Conservation (phyloP, 2,888 invertebrate species). For the Nephrotoma appendiculata region DNA sequence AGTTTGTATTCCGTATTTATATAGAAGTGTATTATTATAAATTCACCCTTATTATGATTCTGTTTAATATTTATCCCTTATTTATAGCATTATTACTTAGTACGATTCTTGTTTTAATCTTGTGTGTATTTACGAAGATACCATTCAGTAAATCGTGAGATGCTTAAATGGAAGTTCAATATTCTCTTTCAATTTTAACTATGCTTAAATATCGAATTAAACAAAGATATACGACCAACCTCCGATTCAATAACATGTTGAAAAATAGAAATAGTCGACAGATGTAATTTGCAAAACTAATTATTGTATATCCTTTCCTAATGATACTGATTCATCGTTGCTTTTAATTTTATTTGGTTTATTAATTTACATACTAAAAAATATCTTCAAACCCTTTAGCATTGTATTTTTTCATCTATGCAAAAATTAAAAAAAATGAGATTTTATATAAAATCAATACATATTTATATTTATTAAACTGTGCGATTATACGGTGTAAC, state of each 20-base stretch:
- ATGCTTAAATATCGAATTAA: not conserved
- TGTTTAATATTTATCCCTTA: not conserved
- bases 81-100: not conserved
- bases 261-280: not conserved
- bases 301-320: not conserved
- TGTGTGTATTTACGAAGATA: not conserved
- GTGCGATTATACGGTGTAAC: no score
- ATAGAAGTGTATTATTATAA: not conserved
- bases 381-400: no score
- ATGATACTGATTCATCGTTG: no score
- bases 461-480: no score
- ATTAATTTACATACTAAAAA: no score
- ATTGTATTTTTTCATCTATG: no score
- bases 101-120: not conserved
- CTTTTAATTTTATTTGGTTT: no score
- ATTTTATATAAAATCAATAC: no score
- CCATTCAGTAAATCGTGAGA: not conserved
- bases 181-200: not conserved
- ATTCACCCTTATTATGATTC: not conserved
- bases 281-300: not conserved
- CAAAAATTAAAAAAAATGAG: no score
- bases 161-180: not conserved
- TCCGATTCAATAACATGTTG: not conserved
- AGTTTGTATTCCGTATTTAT: not conserved
- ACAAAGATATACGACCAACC: not conserved